Evolutionary conservation across 2,113 vertebrate genomes (phyloP).

Genomic region (Corydoras maculifer): DNA sequence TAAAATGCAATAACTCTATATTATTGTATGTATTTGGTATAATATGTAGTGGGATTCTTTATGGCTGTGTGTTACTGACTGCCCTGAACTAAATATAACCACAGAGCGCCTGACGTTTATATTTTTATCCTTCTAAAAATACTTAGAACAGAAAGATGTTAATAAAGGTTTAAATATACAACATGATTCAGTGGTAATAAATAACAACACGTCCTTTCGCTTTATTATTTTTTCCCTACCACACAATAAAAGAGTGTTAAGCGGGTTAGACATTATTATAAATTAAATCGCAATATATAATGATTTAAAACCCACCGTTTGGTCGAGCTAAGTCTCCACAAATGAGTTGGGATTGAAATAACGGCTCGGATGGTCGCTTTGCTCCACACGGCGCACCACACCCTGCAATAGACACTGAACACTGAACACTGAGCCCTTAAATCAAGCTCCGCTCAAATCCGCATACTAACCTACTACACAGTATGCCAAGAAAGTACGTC

Average conservation of each 20-base stretch:
- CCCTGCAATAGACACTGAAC: conserved; percentile 9
- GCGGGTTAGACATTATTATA: too few relatives aligned
- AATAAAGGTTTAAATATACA: not conserved
- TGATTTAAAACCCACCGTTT: too few relatives aligned
- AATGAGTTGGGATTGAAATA: not conserved
- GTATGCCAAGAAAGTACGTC: not conserved
- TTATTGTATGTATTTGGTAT: not conserved
- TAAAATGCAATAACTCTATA: too few relatives aligned
- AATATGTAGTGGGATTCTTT: not conserved
- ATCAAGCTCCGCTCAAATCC: not conserved
- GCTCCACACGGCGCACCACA: not conserved
- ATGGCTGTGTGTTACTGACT: not conserved
- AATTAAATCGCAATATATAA: too few relatives aligned
- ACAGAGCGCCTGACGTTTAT: not conserved
- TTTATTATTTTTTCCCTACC: too few relatives aligned
- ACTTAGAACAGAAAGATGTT: not conserved
- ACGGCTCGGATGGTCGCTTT: not conserved
- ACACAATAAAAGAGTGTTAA: too few relatives aligned
- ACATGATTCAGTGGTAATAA: too few relatives aligned
- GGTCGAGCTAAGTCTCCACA: too few relatives aligned
- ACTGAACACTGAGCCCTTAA: not conserved
- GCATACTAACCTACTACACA: conserved; percentile 4
- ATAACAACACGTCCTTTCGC: too few relatives aligned
- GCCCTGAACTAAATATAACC: conserved; percentile 22
- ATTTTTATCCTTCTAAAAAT: not conserved